phyloP scores from a whole-genome alignment of 2,888 invertebrate genomes.

The Xestia xanthographa region DNA sequence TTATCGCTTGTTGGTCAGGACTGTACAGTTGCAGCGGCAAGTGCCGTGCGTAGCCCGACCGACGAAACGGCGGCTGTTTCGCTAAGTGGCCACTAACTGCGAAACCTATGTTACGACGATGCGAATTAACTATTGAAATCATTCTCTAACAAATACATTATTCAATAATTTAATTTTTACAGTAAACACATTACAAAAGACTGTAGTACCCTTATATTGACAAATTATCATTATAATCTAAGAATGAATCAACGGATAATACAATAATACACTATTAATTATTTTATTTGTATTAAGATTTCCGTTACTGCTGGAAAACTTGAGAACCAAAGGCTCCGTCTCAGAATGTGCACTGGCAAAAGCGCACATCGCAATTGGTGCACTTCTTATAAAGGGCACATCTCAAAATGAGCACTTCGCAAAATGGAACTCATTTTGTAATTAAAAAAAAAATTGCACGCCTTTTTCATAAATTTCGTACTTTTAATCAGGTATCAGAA shows the following conservation, averaged over 20 bases:
- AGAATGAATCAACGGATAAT: constrained; percentile 70
- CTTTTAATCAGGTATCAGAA: not conserved
- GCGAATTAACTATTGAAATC: constrained; percentile 75
- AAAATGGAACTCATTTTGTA: not conserved
- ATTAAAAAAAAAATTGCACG: not conserved
- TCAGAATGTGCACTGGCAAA: not conserved
- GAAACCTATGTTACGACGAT: constrained; percentile 56
- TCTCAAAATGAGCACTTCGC: not conserved
- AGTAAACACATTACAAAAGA: constrained; percentile 83
- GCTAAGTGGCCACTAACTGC: constrained; percentile 47
- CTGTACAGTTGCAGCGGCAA: constrained; percentile 67
- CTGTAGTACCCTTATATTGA: constrained; percentile 83
- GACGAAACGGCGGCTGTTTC: constrained; percentile 38
- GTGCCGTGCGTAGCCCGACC: constrained; percentile 38
- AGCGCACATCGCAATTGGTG: not conserved
- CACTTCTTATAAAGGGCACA: not conserved
- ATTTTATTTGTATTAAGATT: constrained; percentile 40
- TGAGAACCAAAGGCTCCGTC: constrained; percentile 3
- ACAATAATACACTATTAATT: constrained; percentile 51
- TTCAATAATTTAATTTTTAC: constrained; percentile 81
- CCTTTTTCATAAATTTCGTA: not conserved
- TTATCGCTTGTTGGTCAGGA: constrained; percentile 79
- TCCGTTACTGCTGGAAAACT: constrained; percentile 34
- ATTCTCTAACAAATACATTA: constrained; percentile 79
- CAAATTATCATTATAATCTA: constrained; percentile 71